Conservation (phyloP, 2,113 vertebrate species). For the Pyxicephalus adspersus region DNA sequence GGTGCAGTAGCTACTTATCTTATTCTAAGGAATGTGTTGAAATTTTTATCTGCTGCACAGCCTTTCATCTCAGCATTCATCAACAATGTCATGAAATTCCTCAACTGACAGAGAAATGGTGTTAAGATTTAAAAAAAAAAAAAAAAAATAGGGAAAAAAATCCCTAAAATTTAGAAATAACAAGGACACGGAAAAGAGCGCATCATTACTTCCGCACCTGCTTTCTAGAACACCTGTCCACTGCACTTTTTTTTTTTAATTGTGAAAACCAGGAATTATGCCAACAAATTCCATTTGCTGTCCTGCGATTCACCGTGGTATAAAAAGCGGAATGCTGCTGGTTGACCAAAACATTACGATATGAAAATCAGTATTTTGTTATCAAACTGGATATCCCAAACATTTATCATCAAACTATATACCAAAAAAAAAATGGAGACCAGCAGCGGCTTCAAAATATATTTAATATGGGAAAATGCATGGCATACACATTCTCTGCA, state of each 20-base stretch:
- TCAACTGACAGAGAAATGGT: not conserved
- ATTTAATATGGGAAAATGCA: slow-evolving; percentile 68
- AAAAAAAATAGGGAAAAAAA: slow-evolving; percentile 14
- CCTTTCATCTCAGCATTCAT: slow-evolving; percentile 8
- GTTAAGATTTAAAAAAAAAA: not conserved
- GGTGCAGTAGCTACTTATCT: not conserved
- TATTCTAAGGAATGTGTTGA: slow-evolving; percentile 7
- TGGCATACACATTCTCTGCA: slow-evolving; percentile 73
- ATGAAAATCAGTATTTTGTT: too few relatives aligned
- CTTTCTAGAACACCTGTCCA: not conserved
- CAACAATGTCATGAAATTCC: slow-evolving; percentile 1
- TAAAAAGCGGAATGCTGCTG: not conserved
- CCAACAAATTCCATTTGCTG: not conserved
- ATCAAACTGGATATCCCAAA: too few relatives aligned
- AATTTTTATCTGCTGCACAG: not conserved
- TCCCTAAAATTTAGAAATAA: not conserved
- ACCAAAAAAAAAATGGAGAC: slow-evolving; percentile 3
- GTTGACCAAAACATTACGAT: not conserved
- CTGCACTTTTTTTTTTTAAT: not conserved
- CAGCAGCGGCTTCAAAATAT: slow-evolving; percentile 51
- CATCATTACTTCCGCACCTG: not conserved
- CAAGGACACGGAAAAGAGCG: not conserved
- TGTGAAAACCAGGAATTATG: not conserved
- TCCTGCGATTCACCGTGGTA: slow-evolving; percentile 34
- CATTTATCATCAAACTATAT: slow-evolving; percentile 9